Percentiles rank a stretch among this genome's conserved stretches.
Evolutionary conservation across 2,113 vertebrate genomes (phyloP).

Genomic region (Hepsetus odoe): DNA sequence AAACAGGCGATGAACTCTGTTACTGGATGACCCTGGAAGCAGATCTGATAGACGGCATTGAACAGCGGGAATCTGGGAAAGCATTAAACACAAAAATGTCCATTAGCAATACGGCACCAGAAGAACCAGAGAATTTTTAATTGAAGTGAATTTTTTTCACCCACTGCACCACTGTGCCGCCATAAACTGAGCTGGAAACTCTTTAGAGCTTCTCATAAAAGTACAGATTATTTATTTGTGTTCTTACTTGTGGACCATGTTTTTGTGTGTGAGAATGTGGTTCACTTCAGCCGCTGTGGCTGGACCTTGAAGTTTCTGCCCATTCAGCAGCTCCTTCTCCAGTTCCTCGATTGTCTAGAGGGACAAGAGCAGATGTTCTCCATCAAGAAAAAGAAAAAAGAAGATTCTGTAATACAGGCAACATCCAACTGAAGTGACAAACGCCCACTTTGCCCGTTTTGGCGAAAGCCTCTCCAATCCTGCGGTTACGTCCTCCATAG

Average conservation of each 20-base stretch:
- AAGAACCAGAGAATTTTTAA: no score
- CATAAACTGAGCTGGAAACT: no score
- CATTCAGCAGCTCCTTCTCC: constrained; percentile 94
- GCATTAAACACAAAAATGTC: background rate
- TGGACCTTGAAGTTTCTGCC: constrained; percentile 98
- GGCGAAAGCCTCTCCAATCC: constrained; percentile 90
- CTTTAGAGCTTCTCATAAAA: background rate
- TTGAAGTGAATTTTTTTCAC: no score
- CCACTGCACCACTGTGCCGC: no score
- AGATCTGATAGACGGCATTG: constrained; percentile 89
- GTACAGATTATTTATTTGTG: background rate
- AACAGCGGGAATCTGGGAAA: constrained; percentile 90
- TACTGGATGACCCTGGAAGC: constrained; percentile 85
- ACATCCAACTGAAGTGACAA: background rate
- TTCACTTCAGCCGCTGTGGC: constrained; percentile 88
- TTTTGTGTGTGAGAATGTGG: constrained; percentile 85
- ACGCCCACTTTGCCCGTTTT: constrained; percentile 86
- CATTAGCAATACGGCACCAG: background rate
- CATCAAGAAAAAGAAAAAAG: background rate
- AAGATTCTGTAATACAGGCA: background rate
- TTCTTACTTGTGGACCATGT: constrained; percentile 86
- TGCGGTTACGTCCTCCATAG: constrained; percentile 93
- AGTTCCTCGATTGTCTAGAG: constrained; percentile 90
- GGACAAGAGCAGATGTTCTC: constrained; percentile 8
- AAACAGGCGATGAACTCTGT: constrained; percentile 87